Conservation (phyloP, 2,797 vertebrate species). For the Cossypha niveicapilla region DNA sequence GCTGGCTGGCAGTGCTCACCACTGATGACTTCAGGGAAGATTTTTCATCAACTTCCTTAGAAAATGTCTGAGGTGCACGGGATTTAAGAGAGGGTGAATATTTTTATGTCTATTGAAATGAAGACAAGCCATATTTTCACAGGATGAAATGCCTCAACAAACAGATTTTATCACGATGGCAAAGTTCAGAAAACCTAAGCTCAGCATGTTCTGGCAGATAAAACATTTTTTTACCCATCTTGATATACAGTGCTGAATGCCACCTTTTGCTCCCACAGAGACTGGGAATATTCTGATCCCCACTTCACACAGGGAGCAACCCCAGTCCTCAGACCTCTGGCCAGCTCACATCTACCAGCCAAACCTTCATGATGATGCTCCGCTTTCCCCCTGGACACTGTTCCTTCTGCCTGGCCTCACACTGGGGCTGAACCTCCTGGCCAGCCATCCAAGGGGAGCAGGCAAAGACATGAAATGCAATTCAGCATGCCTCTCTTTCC, state of each 20-base stretch:
- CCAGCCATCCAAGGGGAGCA: background rate
- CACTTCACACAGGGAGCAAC: background rate
- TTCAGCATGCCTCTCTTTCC: background rate
- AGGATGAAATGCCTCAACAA: background rate
- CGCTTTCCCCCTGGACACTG: background rate
- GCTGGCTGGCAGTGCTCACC: conserved; percentile 77
- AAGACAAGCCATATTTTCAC: background rate
- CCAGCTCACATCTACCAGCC: background rate
- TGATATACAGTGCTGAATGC: background rate
- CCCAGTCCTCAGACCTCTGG: background rate
- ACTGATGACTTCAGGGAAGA: conserved; percentile 79
- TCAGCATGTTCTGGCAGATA: background rate
- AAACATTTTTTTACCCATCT: background rate
- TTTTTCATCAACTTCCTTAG: conserved; percentile 80
- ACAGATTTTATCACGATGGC: background rate
- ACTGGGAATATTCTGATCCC: background rate
- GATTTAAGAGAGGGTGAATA: background rate
- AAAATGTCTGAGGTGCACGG: conserved; percentile 73
- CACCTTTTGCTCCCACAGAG: background rate
- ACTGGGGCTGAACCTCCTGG: background rate
- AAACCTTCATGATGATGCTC: background rate
- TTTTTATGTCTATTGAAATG: background rate
- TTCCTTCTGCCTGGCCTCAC: background rate
- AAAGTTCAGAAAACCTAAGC: background rate
- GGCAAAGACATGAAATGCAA: background rate